Conservation (phyloP, 2,113 vertebrate species). For the Lycaon pictus region DNA sequence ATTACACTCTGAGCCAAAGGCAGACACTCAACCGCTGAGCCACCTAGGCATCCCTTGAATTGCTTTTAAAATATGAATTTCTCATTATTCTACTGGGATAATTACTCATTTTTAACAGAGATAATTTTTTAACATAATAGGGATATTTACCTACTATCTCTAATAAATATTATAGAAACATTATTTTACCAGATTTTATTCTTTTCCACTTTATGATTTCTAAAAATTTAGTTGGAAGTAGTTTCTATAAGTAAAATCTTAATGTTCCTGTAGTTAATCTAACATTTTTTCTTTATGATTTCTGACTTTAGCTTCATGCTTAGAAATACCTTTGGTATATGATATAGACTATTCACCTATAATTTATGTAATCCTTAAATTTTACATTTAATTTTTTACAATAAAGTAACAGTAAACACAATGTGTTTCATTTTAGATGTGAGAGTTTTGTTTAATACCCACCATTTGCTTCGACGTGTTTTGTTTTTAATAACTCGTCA, state of each 20-base stretch:
- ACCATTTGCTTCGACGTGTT: too few species aligned
- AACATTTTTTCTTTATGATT: background rate
- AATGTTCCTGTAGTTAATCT: background rate
- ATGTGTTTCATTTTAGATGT: background rate
- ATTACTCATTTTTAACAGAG: background rate
- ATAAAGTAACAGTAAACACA: background rate
- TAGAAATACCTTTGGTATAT: background rate
- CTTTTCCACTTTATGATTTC: background rate
- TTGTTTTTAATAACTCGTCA: background rate
- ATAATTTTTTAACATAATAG: background rate
- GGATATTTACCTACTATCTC: background rate
- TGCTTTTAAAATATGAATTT: background rate
- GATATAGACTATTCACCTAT: background rate
- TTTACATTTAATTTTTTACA: background rate
- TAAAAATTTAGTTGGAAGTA: background rate
- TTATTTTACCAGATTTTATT: background rate
- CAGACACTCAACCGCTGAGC: too few species aligned
- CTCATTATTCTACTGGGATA: background rate
- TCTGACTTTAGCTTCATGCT: background rate
- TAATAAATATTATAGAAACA: background rate
- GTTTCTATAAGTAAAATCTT: background rate
- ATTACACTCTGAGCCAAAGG: too few species aligned
- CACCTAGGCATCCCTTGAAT: background rate
- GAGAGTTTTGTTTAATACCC: background rate
- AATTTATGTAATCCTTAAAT: background rate